Conservation (phyloP, 2,113 vertebrate genomes). For the Athene noctua region DNA sequence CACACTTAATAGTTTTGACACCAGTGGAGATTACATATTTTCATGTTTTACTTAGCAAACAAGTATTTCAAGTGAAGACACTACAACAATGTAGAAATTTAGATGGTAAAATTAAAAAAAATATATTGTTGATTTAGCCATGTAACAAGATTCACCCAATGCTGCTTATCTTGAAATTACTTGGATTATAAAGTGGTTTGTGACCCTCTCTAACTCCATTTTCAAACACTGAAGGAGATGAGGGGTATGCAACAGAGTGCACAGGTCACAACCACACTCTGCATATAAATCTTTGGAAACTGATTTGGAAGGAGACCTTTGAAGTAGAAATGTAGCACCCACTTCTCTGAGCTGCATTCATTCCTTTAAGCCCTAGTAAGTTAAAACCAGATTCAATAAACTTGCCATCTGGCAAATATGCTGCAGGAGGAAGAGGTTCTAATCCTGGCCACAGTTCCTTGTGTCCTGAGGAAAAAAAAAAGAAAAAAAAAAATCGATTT, state of each 20-base stretch:
- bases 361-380: constrained; percentile 20
- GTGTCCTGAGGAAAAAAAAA: not conserved
- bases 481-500: not conserved
- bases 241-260: not conserved
- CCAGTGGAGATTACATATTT: not conserved
- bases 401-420: constrained; percentile 43
- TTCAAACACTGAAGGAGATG: not conserved
- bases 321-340: constrained; percentile 1
- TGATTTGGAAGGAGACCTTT: constrained; percentile 30
- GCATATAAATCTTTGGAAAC: not conserved
- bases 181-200: not conserved
- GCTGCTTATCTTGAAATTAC: not conserved
- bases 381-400: constrained; percentile 54
- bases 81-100: not conserved
- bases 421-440: constrained; percentile 43
- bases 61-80: not conserved
- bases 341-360: not conserved
- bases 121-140: not conserved
- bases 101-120: not conserved
- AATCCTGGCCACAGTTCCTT: constrained; percentile 21
- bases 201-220: not conserved
- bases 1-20: not conserved
- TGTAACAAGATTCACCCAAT: not conserved
- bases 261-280: not conserved
- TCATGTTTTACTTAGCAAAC: not conserved